Percentiles rank a stretch among this genome's conserved stretches.
phyloP scores from a whole-genome alignment of 2,797 vertebrate species.

The Sciurus carolinensis region DNA sequence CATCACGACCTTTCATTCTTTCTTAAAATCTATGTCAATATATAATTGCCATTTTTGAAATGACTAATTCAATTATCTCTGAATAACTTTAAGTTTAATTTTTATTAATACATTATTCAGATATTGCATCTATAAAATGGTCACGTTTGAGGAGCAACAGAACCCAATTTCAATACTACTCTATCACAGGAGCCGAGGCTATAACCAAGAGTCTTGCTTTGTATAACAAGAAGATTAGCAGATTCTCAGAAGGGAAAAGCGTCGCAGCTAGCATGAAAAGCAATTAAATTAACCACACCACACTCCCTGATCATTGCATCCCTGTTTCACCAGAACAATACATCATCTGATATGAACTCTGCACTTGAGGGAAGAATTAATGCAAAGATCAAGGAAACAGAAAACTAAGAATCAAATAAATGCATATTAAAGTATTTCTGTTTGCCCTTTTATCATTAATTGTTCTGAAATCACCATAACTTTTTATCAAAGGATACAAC shows the following conservation, averaged over 20 bases:
- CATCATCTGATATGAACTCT: neutral
- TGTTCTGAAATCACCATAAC: neutral
- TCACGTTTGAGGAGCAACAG: neutral
- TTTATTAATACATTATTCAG: constrained; percentile 49
- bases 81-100: constrained; percentile 49
- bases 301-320: neutral
- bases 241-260: constrained; percentile 45
- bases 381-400: constrained; percentile 48
- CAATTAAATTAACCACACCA: constrained; percentile 27
- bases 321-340: neutral
- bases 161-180: constrained; percentile 19
- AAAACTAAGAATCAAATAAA: constrained; percentile 42
- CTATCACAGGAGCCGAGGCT: neutral
- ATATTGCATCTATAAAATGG: constrained; percentile 17
- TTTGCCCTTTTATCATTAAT: neutral
- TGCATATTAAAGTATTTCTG: neutral
- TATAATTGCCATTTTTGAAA: constrained; percentile 45
- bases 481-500: neutral
- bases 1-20: neutral
- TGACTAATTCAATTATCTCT: constrained; percentile 34
- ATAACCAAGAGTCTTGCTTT: neutral
- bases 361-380: neutral
- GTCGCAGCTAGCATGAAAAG: neutral
- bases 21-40: constrained; percentile 20
- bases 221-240: constrained; percentile 8